Evolutionary conservation across 2,888 invertebrate species (phyloP).

Genomic region (Caenorhabditis sp.): DNA sequence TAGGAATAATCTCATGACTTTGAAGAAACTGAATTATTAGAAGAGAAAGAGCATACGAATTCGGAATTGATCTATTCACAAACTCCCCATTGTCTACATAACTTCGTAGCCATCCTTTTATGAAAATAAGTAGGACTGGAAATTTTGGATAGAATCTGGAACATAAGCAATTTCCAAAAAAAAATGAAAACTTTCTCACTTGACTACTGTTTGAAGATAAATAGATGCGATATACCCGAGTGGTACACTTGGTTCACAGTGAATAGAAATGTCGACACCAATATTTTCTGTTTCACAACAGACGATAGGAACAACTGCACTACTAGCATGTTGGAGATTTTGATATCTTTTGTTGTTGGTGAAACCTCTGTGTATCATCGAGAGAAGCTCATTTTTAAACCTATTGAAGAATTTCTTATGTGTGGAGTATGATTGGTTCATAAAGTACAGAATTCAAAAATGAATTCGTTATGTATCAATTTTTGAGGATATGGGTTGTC

Average conservation of each 20-base stretch:
- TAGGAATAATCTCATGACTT: conserved; percentile 13
- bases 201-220: conserved; percentile 17
- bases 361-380: too few relatives aligned
- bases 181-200: conserved; percentile 4
- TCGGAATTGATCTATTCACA: conserved; percentile 7
- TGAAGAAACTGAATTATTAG: conserved; percentile 23
- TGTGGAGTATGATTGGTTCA: too few relatives aligned
- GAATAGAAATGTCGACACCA: conserved; percentile 4
- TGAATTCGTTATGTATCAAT: too few relatives aligned
- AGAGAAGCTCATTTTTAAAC: too few relatives aligned
- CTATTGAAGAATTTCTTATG: too few relatives aligned
- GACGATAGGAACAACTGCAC: too few relatives aligned
- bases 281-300: not conserved
- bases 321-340: too few relatives aligned
- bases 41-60: conserved; percentile 18
- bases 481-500: too few relatives aligned
- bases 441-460: too few relatives aligned
- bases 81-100: conserved; percentile 3
- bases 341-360: too few relatives aligned
- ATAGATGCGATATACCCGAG: conserved; percentile 18
- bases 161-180: not conserved
- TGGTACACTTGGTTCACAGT: not conserved
- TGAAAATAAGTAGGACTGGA: conserved; percentile 6
- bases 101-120: conserved; percentile 17
- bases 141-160: conserved; percentile 15